A percentile compares a stretch with the other conserved stretches of the same genome.
These are phyloP conservation scores for Aphis gossypii DNA, from an alignment of 1,140 invertebrate species.

Conservation along the genomic window DNA sequence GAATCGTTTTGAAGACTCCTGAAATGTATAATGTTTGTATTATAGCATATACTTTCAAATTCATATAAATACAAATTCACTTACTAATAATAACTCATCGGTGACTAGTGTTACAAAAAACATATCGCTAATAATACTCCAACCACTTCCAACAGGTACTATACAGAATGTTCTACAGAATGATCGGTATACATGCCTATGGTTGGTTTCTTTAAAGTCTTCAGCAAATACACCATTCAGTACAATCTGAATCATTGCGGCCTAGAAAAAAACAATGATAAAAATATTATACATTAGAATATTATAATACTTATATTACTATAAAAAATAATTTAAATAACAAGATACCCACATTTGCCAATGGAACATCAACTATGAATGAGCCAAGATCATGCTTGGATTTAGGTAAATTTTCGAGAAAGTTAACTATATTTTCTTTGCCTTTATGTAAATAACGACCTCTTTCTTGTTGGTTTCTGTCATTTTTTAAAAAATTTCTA, in stretches of 20 bases:
- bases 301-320: no score
- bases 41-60: not conserved
- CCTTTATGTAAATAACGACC: constrained; percentile 12
- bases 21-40: not conserved
- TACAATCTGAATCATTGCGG: constrained; percentile 30
- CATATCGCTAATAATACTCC: constrained; percentile 54
- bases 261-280: not conserved
- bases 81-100: constrained; percentile 37
- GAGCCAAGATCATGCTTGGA: constrained; percentile 47
- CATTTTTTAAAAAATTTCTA: constrained; percentile 1
- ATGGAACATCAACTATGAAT: constrained; percentile 48
- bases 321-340: not conserved
- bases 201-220: not conserved
- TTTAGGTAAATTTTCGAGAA: constrained; percentile 39
- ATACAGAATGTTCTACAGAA: constrained; percentile 39
- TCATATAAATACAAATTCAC: not conserved
- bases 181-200: not conserved
- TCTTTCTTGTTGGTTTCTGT: not conserved
- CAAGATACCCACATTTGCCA: constrained; percentile 25
- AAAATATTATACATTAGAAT: no score
- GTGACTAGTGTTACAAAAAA: not conserved
- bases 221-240: constrained; percentile 48
- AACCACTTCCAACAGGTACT: not conserved
- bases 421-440: constrained; percentile 29
- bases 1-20: constrained; percentile 45